Evolutionary conservation across 2,888 invertebrate genomes (phyloP).

Genomic region (Acleris literana): DNA sequence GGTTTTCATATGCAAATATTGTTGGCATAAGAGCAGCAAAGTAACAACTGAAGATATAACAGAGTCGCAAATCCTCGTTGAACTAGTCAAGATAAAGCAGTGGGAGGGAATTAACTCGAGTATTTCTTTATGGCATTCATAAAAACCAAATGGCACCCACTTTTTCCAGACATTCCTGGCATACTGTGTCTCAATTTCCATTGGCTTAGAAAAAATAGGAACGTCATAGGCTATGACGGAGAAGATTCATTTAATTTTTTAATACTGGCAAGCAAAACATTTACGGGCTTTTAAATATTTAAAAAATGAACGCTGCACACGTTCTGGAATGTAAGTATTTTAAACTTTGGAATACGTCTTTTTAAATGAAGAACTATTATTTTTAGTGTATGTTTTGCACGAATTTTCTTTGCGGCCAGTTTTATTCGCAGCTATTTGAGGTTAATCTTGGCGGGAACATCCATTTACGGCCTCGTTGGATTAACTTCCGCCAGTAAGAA

Average conservation of each 20-base stretch:
- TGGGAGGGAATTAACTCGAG: conserved; percentile 17
- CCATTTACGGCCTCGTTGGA: conserved; percentile 12
- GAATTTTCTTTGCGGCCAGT: conserved; percentile 2
- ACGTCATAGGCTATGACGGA: neutral
- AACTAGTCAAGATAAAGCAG: conserved; percentile 1
- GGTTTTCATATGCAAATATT: too few species aligned
- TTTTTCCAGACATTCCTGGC: conserved; percentile 21
- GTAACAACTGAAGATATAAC: neutral
- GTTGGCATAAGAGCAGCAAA: neutral
- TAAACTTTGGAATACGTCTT: neutral
- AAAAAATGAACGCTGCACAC: conserved; percentile 3
- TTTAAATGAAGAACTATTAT: neutral
- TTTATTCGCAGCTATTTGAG: conserved; percentile 5
- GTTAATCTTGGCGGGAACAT: conserved; percentile 12
- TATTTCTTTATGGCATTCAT: conserved; percentile 22
- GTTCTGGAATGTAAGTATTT: neutral
- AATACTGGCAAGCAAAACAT: conserved; percentile 4
- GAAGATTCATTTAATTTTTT: neutral
- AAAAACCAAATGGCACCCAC: conserved; percentile 19
- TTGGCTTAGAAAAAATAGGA: neutral
- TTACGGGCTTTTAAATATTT: conserved; percentile 2
- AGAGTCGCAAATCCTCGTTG: neutral
- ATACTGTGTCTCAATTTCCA: conserved; percentile 2
- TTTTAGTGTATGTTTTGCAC: neutral
- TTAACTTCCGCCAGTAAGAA: conserved; percentile 1